Base-by-base conservation (phyloP, 2,113 vertebrate genomes). In the Brachypteracias leptosomus region DNA sequence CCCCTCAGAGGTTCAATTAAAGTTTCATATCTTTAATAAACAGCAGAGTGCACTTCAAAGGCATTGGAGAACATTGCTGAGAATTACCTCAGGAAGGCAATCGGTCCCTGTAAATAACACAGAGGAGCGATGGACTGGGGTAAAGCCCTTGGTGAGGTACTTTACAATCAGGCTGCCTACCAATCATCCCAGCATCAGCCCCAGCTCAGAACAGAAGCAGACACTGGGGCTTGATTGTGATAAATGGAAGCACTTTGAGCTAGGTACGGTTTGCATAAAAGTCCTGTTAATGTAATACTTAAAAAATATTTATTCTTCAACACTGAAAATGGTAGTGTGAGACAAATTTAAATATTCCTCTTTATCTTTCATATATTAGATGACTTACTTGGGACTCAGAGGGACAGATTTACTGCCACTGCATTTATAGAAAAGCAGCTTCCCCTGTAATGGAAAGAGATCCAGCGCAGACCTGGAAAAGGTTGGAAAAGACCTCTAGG, bases 1-100 rank as follows among this genome's bases (percentile, higher is more conserved):
- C 74, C 68, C 54, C 91, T 73, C 38, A 55, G 61, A 77, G 76
- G 59, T 77, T 86, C 81, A 89, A 82, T 82, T 95, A 76, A 81
- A 89, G 70, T 78, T 73, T 81, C 62, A 20, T 71, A 85, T 90
- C 83, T 92, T 74, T 88, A 92, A 92, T 83, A 90, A 92, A 88
- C 40, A 93, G 77, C 61, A 58, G 85, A 88, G 61, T 35, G 49
- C 29, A 88, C 80, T 92, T 92, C 83, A 88, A 95, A 91, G 86
- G 72, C 54, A 54, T 16, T 3, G 1, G 66, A 58, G 55, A 70
- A 46, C 26, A 13, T 90, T 67, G 66, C 59, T 59, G 36, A 3
- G 46, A 90, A 88, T 77, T 20, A 72, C 52, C 94, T 79, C 61
- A 10, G 71, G 66, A 94, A 70, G 79, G 78, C 74, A 62, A 82